Percentiles rank a stretch among this genome's conserved stretches.
phyloP scores from a whole-genome alignment of 2,888 invertebrate genomes.

The Campopleginae sp. region DNA sequence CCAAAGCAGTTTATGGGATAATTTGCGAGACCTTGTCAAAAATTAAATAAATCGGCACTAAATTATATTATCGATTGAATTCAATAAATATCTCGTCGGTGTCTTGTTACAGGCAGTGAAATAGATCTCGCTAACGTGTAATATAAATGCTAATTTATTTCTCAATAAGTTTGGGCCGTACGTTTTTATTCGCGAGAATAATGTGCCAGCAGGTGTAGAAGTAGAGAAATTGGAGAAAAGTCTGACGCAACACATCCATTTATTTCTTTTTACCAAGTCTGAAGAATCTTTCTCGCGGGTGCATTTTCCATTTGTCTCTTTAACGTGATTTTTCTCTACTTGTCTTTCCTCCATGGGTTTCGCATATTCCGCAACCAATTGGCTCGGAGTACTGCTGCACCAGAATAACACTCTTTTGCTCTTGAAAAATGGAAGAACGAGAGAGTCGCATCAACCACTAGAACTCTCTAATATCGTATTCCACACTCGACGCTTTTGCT shows the following conservation, averaged over 20 bases:
- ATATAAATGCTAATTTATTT: constrained; percentile 41
- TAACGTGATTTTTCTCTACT: constrained; percentile 12
- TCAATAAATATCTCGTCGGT: not conserved
- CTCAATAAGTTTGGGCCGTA: not conserved
- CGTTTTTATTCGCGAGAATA: constrained; percentile 13
- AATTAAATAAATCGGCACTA: not conserved
- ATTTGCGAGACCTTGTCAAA: not conserved
- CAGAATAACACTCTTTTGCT: constrained; percentile 30
- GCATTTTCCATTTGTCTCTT: constrained; percentile 37
- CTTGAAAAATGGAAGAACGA: constrained; percentile 16
- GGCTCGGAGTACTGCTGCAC: constrained; percentile 55
- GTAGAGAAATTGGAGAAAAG: constrained; percentile 33
- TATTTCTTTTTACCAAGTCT: constrained; percentile 23
- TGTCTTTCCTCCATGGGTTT: constrained; percentile 51
- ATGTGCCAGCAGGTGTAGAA: constrained; percentile 40
- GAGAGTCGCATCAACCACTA: constrained; percentile 41
- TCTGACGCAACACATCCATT: constrained; percentile 38
- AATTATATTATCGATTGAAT: not conserved
- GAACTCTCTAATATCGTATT: constrained; percentile 62
- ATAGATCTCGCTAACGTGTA: constrained; percentile 22
- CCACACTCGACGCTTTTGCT: constrained; percentile 28
- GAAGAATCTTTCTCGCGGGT: not conserved
- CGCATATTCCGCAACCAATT: constrained; percentile 61
- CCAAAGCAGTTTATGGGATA: not conserved
- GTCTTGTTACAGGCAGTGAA: not conserved